Evolutionary conservation across 1,140 invertebrate species (phyloP), one percentile per base, ranked within the genome.

Genomic region (Pogonus chalceus): DNA sequence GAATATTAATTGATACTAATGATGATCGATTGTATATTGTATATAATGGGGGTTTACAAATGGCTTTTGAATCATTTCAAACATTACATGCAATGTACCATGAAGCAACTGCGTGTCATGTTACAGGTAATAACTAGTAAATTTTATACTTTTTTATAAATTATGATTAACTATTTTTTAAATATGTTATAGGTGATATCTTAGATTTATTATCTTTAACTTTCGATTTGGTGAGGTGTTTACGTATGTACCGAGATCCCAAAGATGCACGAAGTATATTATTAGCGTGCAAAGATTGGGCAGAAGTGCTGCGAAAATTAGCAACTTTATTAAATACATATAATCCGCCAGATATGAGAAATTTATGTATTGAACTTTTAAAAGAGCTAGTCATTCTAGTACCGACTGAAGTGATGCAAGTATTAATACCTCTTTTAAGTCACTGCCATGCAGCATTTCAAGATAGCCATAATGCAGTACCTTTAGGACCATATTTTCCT

Each of bases 71-170:
- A 79, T 88, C 91, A 16, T 82, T 95, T 63, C 86, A 89, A 69
- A 92, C 90, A 57, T 72, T 95, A 52, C 90, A 94, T 74, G 85
- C 90, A 59, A 93, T 95, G 87, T 89, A 93, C 65, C 90, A 95
- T 62, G 92, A 96, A 70, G 90, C 91, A 14, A 92, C 89, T 2
- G 88, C 88, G 0, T 92, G 90, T 64, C 88, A 90, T 67, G 72
- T 92, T 14, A 83, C 84, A 2, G 83, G n/a, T n/a, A n/a, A n/a
- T n/a, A n/a, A n/a, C n/a, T n/a, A n/a, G n/a, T n/a, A n/a, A n/a
- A n/a, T n/a, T n/a, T n/a, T n/a, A n/a, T n/a, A n/a, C n/a, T n/a
- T n/a, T n/a, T n/a, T n/a, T n/a, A n/a, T n/a, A n/a, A n/a, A n/a
- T n/a, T n/a, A n/a, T n/a, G n/a, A n/a, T n/a, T n/a, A n/a, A n/a